Evolutionary conservation across 2,888 invertebrate species (phyloP).

Genomic region (Mythimna ferrago): DNA sequence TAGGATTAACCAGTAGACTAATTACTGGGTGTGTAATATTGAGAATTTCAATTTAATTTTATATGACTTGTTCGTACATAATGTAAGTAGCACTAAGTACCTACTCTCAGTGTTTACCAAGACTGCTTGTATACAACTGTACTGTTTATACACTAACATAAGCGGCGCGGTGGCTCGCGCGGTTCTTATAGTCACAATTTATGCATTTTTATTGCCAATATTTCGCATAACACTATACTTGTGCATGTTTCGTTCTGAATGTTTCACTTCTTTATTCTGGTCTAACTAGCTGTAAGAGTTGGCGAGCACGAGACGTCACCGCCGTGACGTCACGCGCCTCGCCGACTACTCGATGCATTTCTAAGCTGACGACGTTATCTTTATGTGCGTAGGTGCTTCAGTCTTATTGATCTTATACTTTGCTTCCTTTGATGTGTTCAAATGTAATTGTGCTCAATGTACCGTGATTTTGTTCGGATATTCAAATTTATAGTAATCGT

Average conservation of each 20-base stretch:
- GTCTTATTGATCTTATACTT: constrained; percentile 73
- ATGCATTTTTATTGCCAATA: constrained; percentile 89
- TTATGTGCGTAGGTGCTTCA: constrained; percentile 73
- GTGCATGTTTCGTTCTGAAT: constrained; percentile 80
- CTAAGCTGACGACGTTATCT: constrained; percentile 63
- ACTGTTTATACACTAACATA: constrained; percentile 87
- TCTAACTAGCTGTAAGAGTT: constrained; percentile 79
- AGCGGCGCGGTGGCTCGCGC: constrained; percentile 79
- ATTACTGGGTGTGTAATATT: constrained; percentile 85
- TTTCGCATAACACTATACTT: constrained; percentile 80
- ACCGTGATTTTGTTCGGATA: constrained; percentile 72
- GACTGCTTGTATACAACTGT: constrained; percentile 90
- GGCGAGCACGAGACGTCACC: constrained; percentile 59
- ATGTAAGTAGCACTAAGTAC: constrained; percentile 88
- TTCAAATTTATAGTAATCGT: constrained; percentile 63
- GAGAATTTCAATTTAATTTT: constrained; percentile 86
- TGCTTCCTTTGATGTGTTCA: constrained; percentile 88
- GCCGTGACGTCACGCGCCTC: constrained; percentile 44
- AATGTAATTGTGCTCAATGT: constrained; percentile 86
- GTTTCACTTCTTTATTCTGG: constrained; percentile 78
- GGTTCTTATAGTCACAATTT: constrained; percentile 88
- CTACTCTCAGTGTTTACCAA: constrained; percentile 90
- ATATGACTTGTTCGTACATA: constrained; percentile 85
- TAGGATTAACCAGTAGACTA: constrained; percentile 83
- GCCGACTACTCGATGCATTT: constrained; percentile 67